Base-by-base conservation (phyloP, 2,113 vertebrate genomes). In the Sylvilagus bachmani region DNA sequence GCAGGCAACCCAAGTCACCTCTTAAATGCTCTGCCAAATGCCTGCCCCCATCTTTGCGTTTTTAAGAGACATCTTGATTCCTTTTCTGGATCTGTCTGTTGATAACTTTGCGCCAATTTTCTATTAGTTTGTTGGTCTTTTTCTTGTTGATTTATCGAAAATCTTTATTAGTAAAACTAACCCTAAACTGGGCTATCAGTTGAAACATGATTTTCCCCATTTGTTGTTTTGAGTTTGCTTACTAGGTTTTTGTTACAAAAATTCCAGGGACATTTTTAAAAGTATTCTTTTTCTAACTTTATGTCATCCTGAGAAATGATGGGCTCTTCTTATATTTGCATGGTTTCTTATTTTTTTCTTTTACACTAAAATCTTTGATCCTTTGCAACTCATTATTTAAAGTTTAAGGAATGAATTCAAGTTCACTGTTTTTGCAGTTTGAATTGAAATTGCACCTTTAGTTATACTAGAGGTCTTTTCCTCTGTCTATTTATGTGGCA, bases 341-440 rank as follows among this genome's bases (percentile, higher is more conserved):
- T 77, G 31, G 27, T 53, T 58, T 61, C 29, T 75, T 73, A 38
- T 14, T 44, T 44, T 51, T 73, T 73, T 49, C 67, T 75, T 82
- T 88, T 75, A 33, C 3, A 7, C 6, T 73, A 87, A 62, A 19
- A 74, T 25, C 44, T 89, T 84, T 77, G 2, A 84, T 84, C 14
- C 36, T 36, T 89, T 61, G 29, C n/a, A 83, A 77, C 24, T 89
- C 66, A 83, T 36, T 36, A 84, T 77, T 75, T 89, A 77, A 77
- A 77, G 12, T 73, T 77, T 33, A 33, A 89, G 24, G 29, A 51
- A 84, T 61, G 36, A 64, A 75, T 61, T 82, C 44, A 74, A 27
- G 62, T 93, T 74, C 53, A 58, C 22, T 73, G 44, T 82, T 81
- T 93, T 53, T 6, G 10, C 33, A 82, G 36, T 88, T 79, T 67